phyloP scores from a whole-genome alignment of 2,113 vertebrate species.

The Ictidomys tridecemlineatus region DNA sequence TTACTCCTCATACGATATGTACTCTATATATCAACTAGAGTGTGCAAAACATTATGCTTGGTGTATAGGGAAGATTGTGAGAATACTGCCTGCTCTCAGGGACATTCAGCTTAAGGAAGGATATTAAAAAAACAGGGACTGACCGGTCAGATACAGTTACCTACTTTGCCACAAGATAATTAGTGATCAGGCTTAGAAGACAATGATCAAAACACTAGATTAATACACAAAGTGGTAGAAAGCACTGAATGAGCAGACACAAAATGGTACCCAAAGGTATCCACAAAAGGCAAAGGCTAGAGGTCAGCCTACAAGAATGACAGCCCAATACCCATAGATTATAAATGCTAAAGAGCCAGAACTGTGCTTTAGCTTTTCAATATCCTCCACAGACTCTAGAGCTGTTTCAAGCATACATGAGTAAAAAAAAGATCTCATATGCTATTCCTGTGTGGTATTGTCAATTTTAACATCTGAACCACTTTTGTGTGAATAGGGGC shows the following conservation, averaged over 20 bases:
- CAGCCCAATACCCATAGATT: background rate
- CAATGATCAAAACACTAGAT: background rate
- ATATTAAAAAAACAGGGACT: background rate
- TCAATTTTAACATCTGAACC: background rate
- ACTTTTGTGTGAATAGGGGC: background rate
- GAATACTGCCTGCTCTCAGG: background rate
- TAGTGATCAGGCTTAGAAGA: background rate
- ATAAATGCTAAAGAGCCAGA: background rate
- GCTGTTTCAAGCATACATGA: background rate
- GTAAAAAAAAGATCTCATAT: background rate
- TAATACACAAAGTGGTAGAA: background rate
- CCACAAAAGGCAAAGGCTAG: background rate
- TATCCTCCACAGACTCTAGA: background rate
- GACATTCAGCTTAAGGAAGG: background rate
- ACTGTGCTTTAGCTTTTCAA: background rate
- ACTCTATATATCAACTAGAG: background rate
- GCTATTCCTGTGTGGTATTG: background rate
- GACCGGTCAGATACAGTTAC: background rate
- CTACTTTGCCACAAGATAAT: background rate
- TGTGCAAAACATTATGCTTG: background rate
- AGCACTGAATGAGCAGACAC: background rate
- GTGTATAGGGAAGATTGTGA: background rate
- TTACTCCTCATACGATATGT: background rate
- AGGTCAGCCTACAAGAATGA: background rate
- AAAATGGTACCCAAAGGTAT: background rate